Percentiles rank a stretch among this genome's conserved stretches.
Evolutionary conservation across 2,888 invertebrate species (phyloP).

Genomic region (Barypeithes pellucidus): DNA sequence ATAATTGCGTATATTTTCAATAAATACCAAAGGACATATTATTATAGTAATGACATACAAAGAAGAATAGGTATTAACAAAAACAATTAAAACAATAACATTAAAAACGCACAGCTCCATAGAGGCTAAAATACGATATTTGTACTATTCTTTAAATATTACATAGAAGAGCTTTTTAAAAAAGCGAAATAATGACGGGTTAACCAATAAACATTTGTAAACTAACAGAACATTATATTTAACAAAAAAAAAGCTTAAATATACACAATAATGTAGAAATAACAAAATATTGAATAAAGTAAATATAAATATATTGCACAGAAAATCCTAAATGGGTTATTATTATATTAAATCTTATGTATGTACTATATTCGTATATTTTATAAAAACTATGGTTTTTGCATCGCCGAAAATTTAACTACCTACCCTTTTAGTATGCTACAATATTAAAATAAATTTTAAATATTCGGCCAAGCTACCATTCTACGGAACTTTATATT

Average conservation of each 20-base stretch:
- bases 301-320: conserved; percentile 48
- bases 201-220: conserved; percentile 13
- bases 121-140: conserved; percentile 29
- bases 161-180: conserved; percentile 11
- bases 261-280: conserved; percentile 46
- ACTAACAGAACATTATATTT: conserved; percentile 3
- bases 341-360: conserved; percentile 18
- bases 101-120: conserved; percentile 47
- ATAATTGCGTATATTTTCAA: conserved; percentile 45
- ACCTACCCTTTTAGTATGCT: conserved; percentile 48
- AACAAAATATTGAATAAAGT: conserved; percentile 34
- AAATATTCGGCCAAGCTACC: conserved; percentile 51
- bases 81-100: conserved; percentile 57
- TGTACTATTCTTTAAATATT: conserved; percentile 39
- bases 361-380: conserved; percentile 36
- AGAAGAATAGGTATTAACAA: conserved; percentile 53
- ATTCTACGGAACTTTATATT: conserved; percentile 48
- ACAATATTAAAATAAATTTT: conserved; percentile 55
- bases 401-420: conserved; percentile 52
- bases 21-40: conserved; percentile 51
- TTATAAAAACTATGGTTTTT: conserved; percentile 52
- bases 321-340: conserved; percentile 36
- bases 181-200: conserved; percentile 20
- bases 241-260: conserved; percentile 24
- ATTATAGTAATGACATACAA: conserved; percentile 41